Conservation (phyloP, 2,113 vertebrate species). For the Eclectus roratus region DNA sequence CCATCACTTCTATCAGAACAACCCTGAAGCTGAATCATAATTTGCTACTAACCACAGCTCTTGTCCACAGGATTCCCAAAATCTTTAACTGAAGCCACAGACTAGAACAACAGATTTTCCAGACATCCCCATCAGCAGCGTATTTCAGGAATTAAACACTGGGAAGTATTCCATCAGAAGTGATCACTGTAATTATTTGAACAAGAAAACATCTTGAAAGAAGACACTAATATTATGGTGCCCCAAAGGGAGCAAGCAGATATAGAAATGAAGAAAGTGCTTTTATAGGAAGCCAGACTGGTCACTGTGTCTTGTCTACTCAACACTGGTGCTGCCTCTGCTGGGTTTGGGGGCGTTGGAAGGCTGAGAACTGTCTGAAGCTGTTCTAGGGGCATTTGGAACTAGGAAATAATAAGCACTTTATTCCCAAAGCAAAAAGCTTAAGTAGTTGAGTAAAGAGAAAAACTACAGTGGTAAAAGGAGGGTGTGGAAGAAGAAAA, state of each 20-base stretch:
- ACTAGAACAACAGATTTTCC: neutral
- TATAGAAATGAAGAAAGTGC: neutral
- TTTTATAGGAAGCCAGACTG: neutral
- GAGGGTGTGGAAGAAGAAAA: neutral
- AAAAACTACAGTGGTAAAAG: neutral
- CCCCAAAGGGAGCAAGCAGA: neutral
- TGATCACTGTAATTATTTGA: accelerated
- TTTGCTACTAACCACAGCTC: neutral
- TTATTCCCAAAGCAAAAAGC: neutral
- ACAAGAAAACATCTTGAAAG: neutral
- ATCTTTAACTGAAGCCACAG: neutral
- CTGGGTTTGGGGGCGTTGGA: neutral
- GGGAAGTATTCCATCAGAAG: neutral
- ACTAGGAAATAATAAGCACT: constrained; percentile 2
- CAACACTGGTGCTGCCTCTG: neutral
- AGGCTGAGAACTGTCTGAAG: neutral
- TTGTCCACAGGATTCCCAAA: neutral
- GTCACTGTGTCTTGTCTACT: neutral
- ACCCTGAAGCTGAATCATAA: neutral
- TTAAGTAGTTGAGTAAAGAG: neutral
- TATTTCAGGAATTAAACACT: neutral
- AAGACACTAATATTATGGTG: neutral
- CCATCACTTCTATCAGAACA: neutral
- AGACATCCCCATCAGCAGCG: neutral
- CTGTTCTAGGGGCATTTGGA: neutral